Conservation (phyloP, 1,140 invertebrate species). For the Pachypsylla venusta region DNA sequence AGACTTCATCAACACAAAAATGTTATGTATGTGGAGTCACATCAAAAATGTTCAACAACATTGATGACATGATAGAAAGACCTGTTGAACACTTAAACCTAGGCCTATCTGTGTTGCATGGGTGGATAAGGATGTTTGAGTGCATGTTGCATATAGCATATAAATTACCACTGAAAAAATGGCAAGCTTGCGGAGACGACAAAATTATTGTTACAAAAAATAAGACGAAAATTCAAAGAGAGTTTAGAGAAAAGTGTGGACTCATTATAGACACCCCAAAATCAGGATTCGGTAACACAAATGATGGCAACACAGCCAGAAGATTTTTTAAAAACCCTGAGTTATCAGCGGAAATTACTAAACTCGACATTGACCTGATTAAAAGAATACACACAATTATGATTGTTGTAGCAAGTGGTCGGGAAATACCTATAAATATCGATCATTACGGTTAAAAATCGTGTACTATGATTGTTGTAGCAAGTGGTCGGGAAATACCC, state of each 20-base stretch:
- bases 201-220: constrained; percentile 18
- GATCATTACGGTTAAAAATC: too few relatives aligned
- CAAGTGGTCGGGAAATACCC: neutral
- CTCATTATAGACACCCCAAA: constrained; percentile 27
- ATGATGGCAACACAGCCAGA: constrained; percentile 31
- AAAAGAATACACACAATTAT: neutral
- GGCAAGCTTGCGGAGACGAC: constrained; percentile 19
- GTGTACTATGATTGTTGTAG: neutral
- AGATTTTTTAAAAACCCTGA: constrained; percentile 27
- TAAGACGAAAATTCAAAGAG: constrained; percentile 21
- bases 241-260: constrained; percentile 19
- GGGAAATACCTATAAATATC: neutral
- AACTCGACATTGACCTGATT: constrained; percentile 17
- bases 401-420: neutral
- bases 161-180: constrained; percentile 16
- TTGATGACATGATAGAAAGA: too few relatives aligned
- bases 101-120: constrained; percentile 17
- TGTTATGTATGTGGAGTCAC: constrained; percentile 15
- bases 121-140: constrained; percentile 19
- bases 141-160: constrained; percentile 18
- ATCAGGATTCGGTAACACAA: constrained; percentile 27
- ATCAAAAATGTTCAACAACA: too few relatives aligned
- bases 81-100: too few relatives aligned
- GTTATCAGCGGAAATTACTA: constrained; percentile 25
- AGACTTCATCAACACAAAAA: constrained; percentile 13